phyloP scores from a whole-genome alignment of 2,797 vertebrate species.

The Spinus pinus region DNA sequence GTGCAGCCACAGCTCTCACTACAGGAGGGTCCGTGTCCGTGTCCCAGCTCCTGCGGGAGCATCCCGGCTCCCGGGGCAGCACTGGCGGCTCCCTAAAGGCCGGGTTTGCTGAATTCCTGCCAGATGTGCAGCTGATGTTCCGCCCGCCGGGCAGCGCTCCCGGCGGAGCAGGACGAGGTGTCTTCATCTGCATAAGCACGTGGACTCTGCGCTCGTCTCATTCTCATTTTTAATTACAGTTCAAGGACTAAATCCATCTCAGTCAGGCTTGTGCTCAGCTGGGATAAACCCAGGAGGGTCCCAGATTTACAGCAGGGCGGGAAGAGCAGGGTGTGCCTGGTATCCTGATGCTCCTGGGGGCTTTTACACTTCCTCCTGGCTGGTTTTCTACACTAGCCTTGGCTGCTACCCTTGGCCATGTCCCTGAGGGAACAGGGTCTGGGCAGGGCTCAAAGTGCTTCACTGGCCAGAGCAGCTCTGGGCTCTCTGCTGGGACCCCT shows the following conservation, averaged over 20 bases:
- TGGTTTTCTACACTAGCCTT: rapidly evolving
- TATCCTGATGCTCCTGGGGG: background rate
- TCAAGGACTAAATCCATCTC: background rate
- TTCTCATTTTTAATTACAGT: background rate
- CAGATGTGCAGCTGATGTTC: background rate
- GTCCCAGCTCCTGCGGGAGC: background rate
- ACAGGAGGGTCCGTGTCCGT: background rate
- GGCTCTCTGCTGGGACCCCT: background rate
- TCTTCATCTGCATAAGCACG: background rate
- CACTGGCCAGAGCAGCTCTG: background rate
- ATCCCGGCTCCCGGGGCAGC: background rate
- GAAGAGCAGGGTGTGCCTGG: background rate
- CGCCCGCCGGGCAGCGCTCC: background rate
- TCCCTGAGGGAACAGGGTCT: background rate
- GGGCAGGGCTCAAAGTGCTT: background rate
- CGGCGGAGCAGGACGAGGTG: rapidly evolving
- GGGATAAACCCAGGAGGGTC: background rate
- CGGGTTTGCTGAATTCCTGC: rapidly evolving
- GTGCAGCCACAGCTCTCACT: rapidly evolving
- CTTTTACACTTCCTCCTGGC: background rate
- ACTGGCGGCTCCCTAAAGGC: rapidly evolving
- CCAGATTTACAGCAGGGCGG: background rate
- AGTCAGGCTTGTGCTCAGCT: background rate
- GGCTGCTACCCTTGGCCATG: background rate
- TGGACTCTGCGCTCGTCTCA: background rate